These are phyloP conservation scores for Erynnis tages DNA, from an alignment of 2,888 invertebrate genomes.

Conservation along the genomic window DNA sequence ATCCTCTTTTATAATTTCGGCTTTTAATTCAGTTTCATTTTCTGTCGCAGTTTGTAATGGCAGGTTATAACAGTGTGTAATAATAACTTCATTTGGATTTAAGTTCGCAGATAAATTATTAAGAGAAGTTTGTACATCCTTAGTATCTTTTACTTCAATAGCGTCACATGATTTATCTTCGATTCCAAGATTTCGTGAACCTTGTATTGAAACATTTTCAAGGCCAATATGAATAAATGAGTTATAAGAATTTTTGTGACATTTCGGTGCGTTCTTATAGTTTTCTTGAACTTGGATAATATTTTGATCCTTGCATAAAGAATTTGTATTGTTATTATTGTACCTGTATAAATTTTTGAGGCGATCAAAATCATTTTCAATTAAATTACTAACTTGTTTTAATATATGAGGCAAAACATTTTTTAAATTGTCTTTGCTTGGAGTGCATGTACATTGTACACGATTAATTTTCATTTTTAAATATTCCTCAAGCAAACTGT, in stretches of 20 bases:
- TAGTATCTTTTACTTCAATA: slow-evolving; percentile 33
- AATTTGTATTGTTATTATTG: slow-evolving; percentile 36
- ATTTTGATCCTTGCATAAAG: not conserved
- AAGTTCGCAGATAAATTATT: slow-evolving; percentile 11
- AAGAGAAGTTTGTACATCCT: slow-evolving; percentile 37
- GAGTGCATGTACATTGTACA: slow-evolving; percentile 54
- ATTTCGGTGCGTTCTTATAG: not conserved
- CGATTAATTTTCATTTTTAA: slow-evolving; percentile 66
- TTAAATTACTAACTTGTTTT: slow-evolving; percentile 57
- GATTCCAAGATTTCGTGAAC: slow-evolving; percentile 19
- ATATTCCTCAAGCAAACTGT: slow-evolving; percentile 67
- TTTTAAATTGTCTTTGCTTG: slow-evolving; percentile 41
- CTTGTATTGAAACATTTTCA: slow-evolving; percentile 14
- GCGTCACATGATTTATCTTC: slow-evolving; percentile 49
- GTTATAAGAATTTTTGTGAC: no score
- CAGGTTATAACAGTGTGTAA: slow-evolving; percentile 18
- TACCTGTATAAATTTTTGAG: slow-evolving; percentile 53
- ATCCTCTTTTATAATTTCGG: not conserved
- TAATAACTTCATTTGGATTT: slow-evolving; percentile 17
- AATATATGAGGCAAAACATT: slow-evolving; percentile 50
- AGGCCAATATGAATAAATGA: no score
- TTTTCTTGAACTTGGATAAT: no score
- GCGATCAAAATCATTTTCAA: slow-evolving; percentile 66
- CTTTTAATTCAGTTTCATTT: not conserved
- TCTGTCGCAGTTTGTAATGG: not conserved